A percentile compares a stretch with the other conserved stretches of the same genome.
Conservation (phyloP, 2,113 vertebrate species). For the Puntigrus tetrazona region DNA sequence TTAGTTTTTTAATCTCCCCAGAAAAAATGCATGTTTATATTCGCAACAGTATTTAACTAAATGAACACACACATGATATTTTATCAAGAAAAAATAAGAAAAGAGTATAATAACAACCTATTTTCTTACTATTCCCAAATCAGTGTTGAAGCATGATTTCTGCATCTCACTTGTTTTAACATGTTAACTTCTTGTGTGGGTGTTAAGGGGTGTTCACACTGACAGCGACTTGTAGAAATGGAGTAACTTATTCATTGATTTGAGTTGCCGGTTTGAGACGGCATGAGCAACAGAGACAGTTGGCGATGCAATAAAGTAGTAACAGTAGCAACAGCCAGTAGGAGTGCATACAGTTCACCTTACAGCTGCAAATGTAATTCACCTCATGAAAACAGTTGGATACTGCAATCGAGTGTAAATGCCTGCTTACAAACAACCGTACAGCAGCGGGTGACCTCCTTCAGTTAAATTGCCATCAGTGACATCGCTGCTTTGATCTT, state of each 20-base stretch:
- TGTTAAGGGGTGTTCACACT: conserved; percentile 15
- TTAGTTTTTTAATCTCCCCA: too few relatives aligned
- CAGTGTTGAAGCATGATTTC: neutral
- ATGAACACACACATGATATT: too few relatives aligned
- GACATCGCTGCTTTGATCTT: neutral
- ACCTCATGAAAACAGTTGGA: conserved; percentile 50
- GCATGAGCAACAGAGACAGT: neutral
- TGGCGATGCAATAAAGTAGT: neutral
- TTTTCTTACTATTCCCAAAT: neutral
- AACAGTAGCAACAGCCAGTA: neutral
- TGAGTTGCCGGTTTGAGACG: neutral
- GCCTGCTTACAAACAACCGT: neutral
- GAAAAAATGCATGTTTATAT: too few relatives aligned
- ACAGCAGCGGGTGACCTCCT: neutral
- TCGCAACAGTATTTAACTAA: too few relatives aligned
- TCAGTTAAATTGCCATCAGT: neutral
- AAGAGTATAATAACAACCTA: neutral
- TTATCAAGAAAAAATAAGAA: too few relatives aligned
- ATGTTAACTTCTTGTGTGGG: neutral
- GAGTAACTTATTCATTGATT: neutral
- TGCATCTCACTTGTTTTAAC: conserved; percentile 2
- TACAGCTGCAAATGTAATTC: conserved; percentile 49
- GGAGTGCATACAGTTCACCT: neutral
- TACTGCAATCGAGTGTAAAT: conserved; percentile 8
- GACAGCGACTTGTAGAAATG: neutral